Evolutionary conservation across 2,888 invertebrate genomes (phyloP).

Genomic region (Rhagophthalmus giganteus): DNA sequence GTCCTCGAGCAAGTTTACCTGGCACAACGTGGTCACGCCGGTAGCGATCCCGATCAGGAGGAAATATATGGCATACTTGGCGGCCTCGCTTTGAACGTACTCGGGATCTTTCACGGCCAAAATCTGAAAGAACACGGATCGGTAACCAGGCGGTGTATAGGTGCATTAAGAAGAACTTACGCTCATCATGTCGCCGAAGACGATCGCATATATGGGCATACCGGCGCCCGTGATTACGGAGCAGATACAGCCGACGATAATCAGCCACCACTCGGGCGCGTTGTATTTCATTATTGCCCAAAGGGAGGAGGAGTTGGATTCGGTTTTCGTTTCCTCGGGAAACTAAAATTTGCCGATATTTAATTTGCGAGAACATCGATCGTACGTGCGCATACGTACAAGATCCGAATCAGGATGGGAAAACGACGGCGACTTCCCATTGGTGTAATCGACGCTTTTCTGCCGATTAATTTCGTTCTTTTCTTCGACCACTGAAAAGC

Average conservation of each 20-base stretch:
- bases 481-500: background rate
- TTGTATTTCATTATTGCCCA: constrained; percentile 55
- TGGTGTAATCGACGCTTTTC: background rate
- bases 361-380: background rate
- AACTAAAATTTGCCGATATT: background rate
- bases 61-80: constrained; percentile 67
- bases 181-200: constrained; percentile 72
- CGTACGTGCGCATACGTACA: background rate
- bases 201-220: constrained; percentile 71
- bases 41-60: constrained; percentile 67
- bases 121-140: too few relatives aligned
- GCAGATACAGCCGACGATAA: constrained; percentile 63
- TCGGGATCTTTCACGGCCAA: constrained; percentile 57
- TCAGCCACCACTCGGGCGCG: constrained; percentile 67
- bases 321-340: background rate
- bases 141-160: too few relatives aligned
- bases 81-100: constrained; percentile 62
- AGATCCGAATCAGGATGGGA: background rate
- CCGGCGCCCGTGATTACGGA: constrained; percentile 69
- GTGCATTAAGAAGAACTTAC: too few relatives aligned
- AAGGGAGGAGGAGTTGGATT: background rate
- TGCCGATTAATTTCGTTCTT: background rate
- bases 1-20: constrained; percentile 54
- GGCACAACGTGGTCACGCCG: constrained; percentile 67
- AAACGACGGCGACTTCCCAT: background rate